A percentile compares a stretch with the other conserved stretches of the same genome.
phyloP scores from a whole-genome alignment of 1,140 invertebrate genomes.

The Oedothorax gibbosus region DNA sequence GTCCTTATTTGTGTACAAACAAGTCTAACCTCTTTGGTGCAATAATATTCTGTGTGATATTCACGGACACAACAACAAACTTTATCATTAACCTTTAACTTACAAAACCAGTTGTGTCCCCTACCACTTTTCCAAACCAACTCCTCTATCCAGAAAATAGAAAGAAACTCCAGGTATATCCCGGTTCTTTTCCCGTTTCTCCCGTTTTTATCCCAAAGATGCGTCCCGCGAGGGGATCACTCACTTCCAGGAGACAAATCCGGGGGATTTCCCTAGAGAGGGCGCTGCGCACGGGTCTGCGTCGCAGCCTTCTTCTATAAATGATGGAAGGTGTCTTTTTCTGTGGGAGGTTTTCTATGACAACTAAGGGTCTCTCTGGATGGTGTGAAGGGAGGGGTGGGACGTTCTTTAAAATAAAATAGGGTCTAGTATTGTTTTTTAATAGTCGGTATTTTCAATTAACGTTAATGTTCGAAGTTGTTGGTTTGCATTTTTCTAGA shows the following conservation, averaged over 20 bases:
- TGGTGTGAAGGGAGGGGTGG: background rate
- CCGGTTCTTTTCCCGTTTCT: background rate
- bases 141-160: background rate
- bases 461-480: no score
- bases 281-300: background rate
- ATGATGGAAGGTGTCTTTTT: slow-evolving; percentile 47
- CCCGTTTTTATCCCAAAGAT: slow-evolving; percentile 22
- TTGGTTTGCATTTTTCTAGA: no score
- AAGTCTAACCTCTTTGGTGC: no score
- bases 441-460: no score
- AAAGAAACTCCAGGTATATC: slow-evolving; percentile 53
- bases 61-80: no score
- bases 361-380: slow-evolving; percentile 32
- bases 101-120: no score
- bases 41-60: no score
- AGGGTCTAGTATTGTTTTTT: no score
- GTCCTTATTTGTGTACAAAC: no score
- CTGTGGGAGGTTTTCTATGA: slow-evolving; percentile 33
- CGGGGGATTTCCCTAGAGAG: slow-evolving; percentile 53
- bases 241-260: slow-evolving; percentile 59
- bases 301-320: background rate
- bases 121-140: no score
- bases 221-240: slow-evolving; percentile 46
- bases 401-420: no score
- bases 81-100: no score